phyloP scores from a whole-genome alignment of 2,113 vertebrate species.

The Leuciscus idus region DNA sequence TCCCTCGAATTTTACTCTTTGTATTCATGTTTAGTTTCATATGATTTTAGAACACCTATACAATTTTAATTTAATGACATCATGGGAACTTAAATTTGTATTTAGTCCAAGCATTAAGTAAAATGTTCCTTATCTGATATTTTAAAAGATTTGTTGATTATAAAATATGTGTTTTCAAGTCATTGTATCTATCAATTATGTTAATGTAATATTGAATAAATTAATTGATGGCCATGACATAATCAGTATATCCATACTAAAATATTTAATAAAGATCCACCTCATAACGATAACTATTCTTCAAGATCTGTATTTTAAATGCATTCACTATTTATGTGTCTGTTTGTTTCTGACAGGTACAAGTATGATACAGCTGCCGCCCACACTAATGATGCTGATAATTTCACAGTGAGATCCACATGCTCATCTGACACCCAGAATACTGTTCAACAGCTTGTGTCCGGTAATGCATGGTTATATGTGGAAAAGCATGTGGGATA shows the following conservation, averaged over 20 bases:
- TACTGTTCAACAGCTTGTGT: neutral
- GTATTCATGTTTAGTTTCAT: neutral
- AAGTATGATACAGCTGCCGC: slow-evolving; percentile 27
- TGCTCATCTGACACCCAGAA: slow-evolving; percentile 26
- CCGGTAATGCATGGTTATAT: slow-evolving; percentile 16
- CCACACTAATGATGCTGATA: slow-evolving; percentile 11
- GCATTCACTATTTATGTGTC: neutral
- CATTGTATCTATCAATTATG: neutral
- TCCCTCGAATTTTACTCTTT: neutral
- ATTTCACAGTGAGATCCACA: slow-evolving; percentile 18
- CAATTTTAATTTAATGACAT: neutral
- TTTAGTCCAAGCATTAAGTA: too few species aligned
- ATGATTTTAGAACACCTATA: neutral
- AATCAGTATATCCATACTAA: neutral
- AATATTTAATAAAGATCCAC: neutral
- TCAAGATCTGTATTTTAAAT: neutral
- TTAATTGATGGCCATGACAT: neutral
- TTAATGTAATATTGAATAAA: too few species aligned
- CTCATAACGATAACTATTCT: neutral
- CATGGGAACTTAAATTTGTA: too few species aligned
- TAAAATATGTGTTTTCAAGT: neutral
- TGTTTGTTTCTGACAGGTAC: slow-evolving; percentile 33
- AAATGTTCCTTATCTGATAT: too few species aligned
- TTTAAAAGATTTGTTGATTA: too few species aligned
- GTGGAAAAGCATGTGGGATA: neutral